phyloP scores from a whole-genome alignment of 2,113 vertebrate species.

The Romanogobio albipinnatus region DNA sequence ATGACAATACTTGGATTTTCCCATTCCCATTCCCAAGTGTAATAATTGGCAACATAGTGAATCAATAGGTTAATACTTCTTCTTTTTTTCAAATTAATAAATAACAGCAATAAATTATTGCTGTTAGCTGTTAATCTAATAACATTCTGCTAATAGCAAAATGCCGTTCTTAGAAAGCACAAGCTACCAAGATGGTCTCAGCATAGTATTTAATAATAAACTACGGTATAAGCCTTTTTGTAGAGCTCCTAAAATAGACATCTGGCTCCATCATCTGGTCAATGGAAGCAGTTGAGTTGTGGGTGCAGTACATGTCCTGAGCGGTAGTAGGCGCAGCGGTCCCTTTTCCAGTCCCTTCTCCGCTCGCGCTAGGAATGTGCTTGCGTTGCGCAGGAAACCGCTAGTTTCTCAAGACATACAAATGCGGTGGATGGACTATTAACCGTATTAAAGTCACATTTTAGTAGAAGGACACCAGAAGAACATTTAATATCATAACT shows the following conservation, averaged over 20 bases:
- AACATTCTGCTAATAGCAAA: too few relatives aligned
- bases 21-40: too few relatives aligned
- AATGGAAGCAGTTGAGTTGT: background rate
- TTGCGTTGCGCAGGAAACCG: constrained; percentile 55
- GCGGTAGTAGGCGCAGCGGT: constrained; percentile 59
- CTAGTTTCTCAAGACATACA: constrained; percentile 37
- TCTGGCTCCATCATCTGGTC: constrained; percentile 28
- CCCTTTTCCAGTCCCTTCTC: constrained; percentile 25
- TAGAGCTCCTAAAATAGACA: background rate
- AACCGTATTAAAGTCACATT: background rate
- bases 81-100: too few relatives aligned
- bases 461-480: constrained; percentile 1
- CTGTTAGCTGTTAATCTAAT: too few relatives aligned
- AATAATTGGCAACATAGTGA: too few relatives aligned
- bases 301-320: background rate
- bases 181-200: background rate
- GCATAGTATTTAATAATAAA: background rate
- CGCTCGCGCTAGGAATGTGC: constrained; percentile 38
- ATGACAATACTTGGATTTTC: too few relatives aligned
- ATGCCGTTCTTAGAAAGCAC: background rate
- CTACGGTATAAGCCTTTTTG: background rate
- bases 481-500: background rate
- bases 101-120: too few relatives aligned
- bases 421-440: constrained; percentile 3
- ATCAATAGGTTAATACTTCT: too few relatives aligned